Conservation (phyloP, 2,888 invertebrate species). For the Neocrepidodera transversa region DNA sequence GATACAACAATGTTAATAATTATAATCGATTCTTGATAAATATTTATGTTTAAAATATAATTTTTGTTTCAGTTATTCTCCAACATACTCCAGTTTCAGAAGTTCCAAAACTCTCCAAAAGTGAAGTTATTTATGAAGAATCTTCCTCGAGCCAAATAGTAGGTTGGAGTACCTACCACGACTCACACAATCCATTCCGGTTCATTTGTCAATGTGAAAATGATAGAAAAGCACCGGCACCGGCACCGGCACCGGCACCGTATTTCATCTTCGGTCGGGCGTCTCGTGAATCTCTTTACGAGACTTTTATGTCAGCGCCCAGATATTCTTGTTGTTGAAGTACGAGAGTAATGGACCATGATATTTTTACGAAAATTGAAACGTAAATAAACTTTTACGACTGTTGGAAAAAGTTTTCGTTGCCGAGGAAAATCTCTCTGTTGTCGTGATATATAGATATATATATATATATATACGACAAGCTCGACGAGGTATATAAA, state of each 20-base stretch:
- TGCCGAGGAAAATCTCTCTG: conserved; percentile 32
- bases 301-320: conserved; percentile 56
- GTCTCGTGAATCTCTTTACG: conserved; percentile 56
- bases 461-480: no score
- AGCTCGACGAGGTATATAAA: conserved; percentile 28
- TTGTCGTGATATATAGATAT: conserved; percentile 38
- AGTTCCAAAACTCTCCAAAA: conserved; percentile 10
- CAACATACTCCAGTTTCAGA: conserved; percentile 1
- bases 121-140: conserved; percentile 24
- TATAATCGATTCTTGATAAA: no score
- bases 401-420: conserved; percentile 45
- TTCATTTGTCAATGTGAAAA: conserved; percentile 55
- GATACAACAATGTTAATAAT: no score
- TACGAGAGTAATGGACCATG: conserved; percentile 58
- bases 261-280: conserved; percentile 57
- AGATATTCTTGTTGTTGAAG: conserved; percentile 55
- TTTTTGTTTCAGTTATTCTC: no score
- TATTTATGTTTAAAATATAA: no score
- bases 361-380: conserved; percentile 60
- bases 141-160: conserved; percentile 14
- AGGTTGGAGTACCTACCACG: conserved; percentile 15
- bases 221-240: conserved; percentile 49
- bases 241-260: conserved; percentile 50
- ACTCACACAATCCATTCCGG: conserved; percentile 52
- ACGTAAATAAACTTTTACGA: conserved; percentile 60